These are phyloP conservation scores for Toxonevra muliebris DNA, from an alignment of 2,888 invertebrate species.

Conservation along the genomic window DNA sequence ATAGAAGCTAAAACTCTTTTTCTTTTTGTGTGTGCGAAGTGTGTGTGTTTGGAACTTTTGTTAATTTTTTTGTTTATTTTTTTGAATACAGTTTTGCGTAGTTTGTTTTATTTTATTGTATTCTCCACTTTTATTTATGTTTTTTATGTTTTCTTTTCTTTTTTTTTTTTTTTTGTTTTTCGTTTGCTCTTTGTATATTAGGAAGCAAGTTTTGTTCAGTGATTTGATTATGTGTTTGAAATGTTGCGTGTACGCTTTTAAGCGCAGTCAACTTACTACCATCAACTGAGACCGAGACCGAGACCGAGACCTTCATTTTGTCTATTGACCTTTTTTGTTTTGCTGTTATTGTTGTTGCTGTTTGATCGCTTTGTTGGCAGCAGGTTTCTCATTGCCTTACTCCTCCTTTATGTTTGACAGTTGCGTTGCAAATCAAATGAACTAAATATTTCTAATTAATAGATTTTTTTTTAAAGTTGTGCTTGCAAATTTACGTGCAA, in stretches of 20 bases:
- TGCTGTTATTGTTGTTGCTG: slow-evolving; percentile 25
- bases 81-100: no score
- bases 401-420: slow-evolving; percentile 5
- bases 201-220: neutral
- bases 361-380: slow-evolving; percentile 23
- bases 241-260: slow-evolving; percentile 22
- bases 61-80: no score
- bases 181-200: neutral
- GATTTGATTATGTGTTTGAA: slow-evolving; percentile 2
- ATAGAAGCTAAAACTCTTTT: neutral
- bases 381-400: slow-evolving; percentile 8
- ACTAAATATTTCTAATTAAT: no score
- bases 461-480: no score
- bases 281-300: no score
- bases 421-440: neutral
- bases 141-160: no score
- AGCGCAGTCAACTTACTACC: neutral
- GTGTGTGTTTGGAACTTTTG: neutral
- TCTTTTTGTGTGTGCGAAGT: slow-evolving; percentile 1
- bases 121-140: no score
- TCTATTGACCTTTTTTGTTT: slow-evolving; percentile 55
- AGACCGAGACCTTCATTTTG: slow-evolving; percentile 54
- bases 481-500: no score
- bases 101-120: no score
- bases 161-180: no score